These are phyloP conservation scores for Metopolophium dirhodum DNA, from an alignment of 1,140 invertebrate genomes.

Conservation along the genomic window DNA sequence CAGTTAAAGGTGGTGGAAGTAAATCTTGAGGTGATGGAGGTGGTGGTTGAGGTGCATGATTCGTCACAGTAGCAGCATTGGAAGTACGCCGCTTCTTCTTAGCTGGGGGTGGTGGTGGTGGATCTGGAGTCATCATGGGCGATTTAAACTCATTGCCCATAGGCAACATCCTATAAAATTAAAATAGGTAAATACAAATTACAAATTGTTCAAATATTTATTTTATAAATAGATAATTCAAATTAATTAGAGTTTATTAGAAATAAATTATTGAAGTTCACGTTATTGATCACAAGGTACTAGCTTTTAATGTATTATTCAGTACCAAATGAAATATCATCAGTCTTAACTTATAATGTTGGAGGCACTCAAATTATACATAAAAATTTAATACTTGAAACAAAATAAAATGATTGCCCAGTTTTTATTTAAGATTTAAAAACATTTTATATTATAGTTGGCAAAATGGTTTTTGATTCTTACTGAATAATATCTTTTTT, in stretches of 20 bases:
- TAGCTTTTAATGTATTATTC: slow-evolving; percentile 44
- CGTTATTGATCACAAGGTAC: slow-evolving; percentile 42
- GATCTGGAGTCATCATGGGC: slow-evolving; percentile 65
- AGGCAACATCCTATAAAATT: slow-evolving; percentile 54
- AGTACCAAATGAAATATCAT: not conserved
- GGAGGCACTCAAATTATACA: not conserved
- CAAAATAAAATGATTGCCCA: not conserved
- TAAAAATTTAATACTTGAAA: not conserved
- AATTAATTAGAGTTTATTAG: not conserved
- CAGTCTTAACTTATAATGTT: not conserved
- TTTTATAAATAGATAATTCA: not conserved
- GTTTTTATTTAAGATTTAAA: not conserved
- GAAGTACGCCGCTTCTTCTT: slow-evolving; percentile 71
- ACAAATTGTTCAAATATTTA: not conserved
- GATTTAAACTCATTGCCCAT: slow-evolving; percentile 68
- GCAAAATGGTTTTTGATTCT: not conserved
- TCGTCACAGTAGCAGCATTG: slow-evolving; percentile 62
- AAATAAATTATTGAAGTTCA: slow-evolving; percentile 5
- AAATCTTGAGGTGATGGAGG: slow-evolving; percentile 73
- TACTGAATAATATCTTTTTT: not conserved
- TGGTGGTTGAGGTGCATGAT: slow-evolving; percentile 63
- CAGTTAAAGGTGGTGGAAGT: slow-evolving; percentile 80
- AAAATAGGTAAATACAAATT: not conserved
- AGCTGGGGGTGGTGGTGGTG: slow-evolving; percentile 67
- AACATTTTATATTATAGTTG: not conserved